Base-by-base conservation (phyloP, 2,113 vertebrate species). In the Bungarus multicinctus region DNA sequence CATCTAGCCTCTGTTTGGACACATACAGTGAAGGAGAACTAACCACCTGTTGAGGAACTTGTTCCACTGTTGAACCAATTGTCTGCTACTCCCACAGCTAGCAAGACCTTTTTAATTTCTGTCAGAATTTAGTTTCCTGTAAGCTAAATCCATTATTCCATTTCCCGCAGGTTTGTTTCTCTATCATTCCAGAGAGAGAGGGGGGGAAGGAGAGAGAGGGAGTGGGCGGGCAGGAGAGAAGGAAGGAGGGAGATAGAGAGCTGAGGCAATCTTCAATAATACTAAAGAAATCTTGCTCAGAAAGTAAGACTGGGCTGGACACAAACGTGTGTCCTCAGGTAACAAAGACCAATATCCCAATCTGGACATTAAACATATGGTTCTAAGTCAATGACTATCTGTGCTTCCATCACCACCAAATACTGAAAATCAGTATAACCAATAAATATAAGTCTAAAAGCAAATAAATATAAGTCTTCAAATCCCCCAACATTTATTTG, bases 321-420 rank as follows among this genome's bases (percentile, higher is more conserved):
- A 92, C 10, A 88, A 55, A 39, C 85, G 55, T 69, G 23, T 45
- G 39, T 27, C 87, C 87, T 92, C 57, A 85, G 87, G 74, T 14
- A 89, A 47, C 47, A 25, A 27, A 47, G 69, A 43, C 0, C 89
- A 47, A 60, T 27, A 0, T 0, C 0, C 43, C 1, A 7, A 3
- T 53, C 57, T 58, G 57, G 57, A 25, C 7, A 58, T 23, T 10
- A 58, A 58, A 25, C 23, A 58, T 25, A 58, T 58, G 57, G 57
- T 58, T 58, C 57, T 9, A 58, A 58, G 23, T 25, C 23, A 58
- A 58, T 58, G 57, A 58, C 23, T 25, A 9, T 7, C 23, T 27
- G 23, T 58, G 25, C 23, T 58, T 25, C 23, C 23, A 25, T 58
- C 57, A 58, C 7, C 23, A 58, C 23, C 23, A 58, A 45, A 22